Evolutionary conservation across 2,113 vertebrate genomes (phyloP), one percentile per base, ranked within the genome.

Genomic region (Rattus norvegicus): DNA sequence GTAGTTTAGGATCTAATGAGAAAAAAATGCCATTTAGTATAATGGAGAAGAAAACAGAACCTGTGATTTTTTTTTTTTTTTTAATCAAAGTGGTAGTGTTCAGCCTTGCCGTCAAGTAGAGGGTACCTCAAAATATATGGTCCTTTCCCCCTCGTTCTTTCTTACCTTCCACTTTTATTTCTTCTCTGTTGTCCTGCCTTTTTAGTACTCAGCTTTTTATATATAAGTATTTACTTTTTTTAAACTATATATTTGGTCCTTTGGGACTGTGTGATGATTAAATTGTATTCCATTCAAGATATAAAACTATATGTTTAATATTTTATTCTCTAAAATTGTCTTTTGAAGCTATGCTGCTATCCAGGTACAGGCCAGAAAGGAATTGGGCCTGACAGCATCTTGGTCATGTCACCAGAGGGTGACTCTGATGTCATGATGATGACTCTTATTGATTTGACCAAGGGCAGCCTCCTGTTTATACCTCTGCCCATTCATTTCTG

Each of bases 341-440:
- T 97, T 97, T 96, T 93, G 84, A 97, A 94, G 96, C 97, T 97
- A 93, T 97, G 94, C 96, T 97, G 95, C 92, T 96, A 96, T 96
- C 95, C 92, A 96, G 73, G 93, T 97, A 94, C 75, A 90, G 80
- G 88, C 94, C 88, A 96, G 93, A 93, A 96, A 91, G 92, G 87
- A 92, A 36, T 77, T 93, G 91, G 79, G 88, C 92, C 94, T 90
- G 88, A 96, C 63, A 86, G 61, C 47, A 85, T 84, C 81, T 93
- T 94, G 92, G 84, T 96, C 95, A 85, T 14, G 24, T 94, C 47
- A 92, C 75, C 88, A 79, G 85, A 72, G 59, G 90, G 90, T 96
- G 79, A 84, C 84, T 77, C 13, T 72, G 39, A 93, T 92, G 73
- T 96, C n/a, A 52, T 76, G 10, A 90, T 91, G 77, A 84, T 77